These are phyloP conservation scores for Scolanthus callimorphus DNA, from an alignment of 92 coral and sea anemone genomes.

Conservation along the genomic window DNA sequence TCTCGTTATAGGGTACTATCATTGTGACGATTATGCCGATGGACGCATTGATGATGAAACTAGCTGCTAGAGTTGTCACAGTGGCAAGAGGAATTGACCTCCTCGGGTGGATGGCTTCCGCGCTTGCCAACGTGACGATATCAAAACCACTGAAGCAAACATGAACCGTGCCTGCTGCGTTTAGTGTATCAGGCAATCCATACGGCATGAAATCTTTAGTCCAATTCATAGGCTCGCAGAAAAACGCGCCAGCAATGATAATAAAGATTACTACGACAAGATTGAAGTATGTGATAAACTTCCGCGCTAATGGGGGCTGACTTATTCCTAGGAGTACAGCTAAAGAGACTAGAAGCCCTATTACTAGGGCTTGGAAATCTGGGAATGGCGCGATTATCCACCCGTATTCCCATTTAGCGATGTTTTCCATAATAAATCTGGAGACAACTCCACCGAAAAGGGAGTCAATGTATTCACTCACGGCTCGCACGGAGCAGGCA, in stretches of 20 bases:
- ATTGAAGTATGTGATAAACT: constrained; percentile 58
- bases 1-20: constrained; percentile 58
- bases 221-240: constrained; percentile 64
- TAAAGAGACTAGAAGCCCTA: constrained; percentile 45
- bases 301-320: constrained; percentile 47
- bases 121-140: constrained; percentile 70
- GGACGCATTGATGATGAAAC: constrained; percentile 57
- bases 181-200: constrained; percentile 64
- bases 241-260: constrained; percentile 47
- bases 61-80: constrained; percentile 35
- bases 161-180: constrained; percentile 73
- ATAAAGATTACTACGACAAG: constrained; percentile 44
- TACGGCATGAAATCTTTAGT: constrained; percentile 68
- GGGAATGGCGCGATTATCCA: constrained; percentile 74
- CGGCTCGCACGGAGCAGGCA: constrained; percentile 47
- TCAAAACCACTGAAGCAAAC: constrained; percentile 81
- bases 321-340: constrained; percentile 68
- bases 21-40: constrained; percentile 65
- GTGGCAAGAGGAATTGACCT: constrained; percentile 67
- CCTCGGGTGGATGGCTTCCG: constrained; percentile 74
- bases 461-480: constrained; percentile 66
- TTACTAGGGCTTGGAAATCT: constrained; percentile 56
- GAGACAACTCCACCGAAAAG: constrained; percentile 35
- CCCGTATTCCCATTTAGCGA: constrained; percentile 49
- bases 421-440: constrained; percentile 38